Percentiles rank a stretch among this genome's conserved stretches.
These are phyloP conservation scores for Thalpophila matura DNA, from an alignment of 2,888 invertebrate genomes.

Conservation along the genomic window DNA sequence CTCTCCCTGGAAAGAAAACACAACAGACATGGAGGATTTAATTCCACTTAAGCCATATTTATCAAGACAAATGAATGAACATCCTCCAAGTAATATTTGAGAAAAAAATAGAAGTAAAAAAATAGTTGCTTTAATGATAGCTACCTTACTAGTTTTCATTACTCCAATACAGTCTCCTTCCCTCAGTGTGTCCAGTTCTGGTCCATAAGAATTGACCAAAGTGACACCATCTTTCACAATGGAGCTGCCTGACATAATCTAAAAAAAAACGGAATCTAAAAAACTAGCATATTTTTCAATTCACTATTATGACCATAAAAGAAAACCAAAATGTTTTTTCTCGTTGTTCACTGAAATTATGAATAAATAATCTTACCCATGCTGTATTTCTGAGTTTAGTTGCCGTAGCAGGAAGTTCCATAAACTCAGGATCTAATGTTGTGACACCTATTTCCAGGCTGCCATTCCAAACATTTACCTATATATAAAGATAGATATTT, in stretches of 20 bases:
- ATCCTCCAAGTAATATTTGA: not conserved
- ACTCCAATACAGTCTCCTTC: conserved; percentile 97
- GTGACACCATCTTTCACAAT: conserved; percentile 96
- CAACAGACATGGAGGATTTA: not conserved
- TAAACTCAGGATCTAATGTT: conserved; percentile 96
- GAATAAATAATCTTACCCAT: conserved; percentile 91
- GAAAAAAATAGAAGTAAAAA: not conserved
- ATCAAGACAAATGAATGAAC: conserved; percentile 2
- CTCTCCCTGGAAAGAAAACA: conserved; percentile 91
- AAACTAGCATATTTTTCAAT: too few relatives aligned
- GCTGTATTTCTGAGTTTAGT: conserved; percentile 95
- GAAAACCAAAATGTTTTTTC: too few relatives aligned
- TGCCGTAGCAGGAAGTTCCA: conserved; percentile 97
- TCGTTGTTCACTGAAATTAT: not conserved
- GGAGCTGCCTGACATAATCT: conserved; percentile 97
- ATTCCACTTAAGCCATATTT: too few relatives aligned
- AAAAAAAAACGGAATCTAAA: too few relatives aligned
- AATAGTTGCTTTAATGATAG: conserved; percentile 14
- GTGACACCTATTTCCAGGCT: conserved; percentile 98
- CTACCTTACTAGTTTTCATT: conserved; percentile 94
- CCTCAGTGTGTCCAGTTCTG: conserved; percentile 95
- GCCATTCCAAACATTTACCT: conserved; percentile 98
- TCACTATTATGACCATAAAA: too few relatives aligned
- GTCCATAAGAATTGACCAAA: conserved; percentile 95
- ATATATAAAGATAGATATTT: conserved; percentile 36